These are phyloP conservation scores for Melanophora roralis DNA, from an alignment of 2,888 invertebrate genomes.

Conservation along the genomic window DNA sequence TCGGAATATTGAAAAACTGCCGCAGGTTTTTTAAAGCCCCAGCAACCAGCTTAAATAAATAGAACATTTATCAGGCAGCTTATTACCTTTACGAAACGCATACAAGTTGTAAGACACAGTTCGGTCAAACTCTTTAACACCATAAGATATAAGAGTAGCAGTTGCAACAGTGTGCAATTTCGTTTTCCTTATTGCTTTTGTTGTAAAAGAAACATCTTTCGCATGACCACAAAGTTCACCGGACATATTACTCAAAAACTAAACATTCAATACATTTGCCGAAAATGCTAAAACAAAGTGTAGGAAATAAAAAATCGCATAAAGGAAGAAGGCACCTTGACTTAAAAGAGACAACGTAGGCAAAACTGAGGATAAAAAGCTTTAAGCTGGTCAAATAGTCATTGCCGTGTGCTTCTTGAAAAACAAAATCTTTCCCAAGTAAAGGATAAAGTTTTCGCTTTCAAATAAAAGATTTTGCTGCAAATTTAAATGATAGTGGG, in stretches of 20 bases:
- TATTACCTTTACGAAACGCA: constrained; percentile 40
- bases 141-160: constrained; percentile 31
- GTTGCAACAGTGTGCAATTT: background rate
- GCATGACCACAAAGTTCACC: constrained; percentile 68
- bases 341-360: constrained; percentile 45
- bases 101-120: background rate
- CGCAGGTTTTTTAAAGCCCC: constrained; percentile 35
- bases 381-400: constrained; percentile 18
- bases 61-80: constrained; percentile 68
- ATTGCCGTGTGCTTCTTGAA: constrained; percentile 21
- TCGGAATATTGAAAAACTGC: constrained; percentile 47
- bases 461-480: constrained; percentile 27
- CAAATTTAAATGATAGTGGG: background rate
- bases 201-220: constrained; percentile 64
- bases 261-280: constrained; percentile 47
- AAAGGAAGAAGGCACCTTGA: constrained; percentile 29
- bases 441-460: constrained; percentile 38
- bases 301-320: background rate
- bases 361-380: constrained; percentile 46
- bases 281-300: constrained; percentile 20
- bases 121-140: constrained; percentile 51
- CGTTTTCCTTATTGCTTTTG: constrained; percentile 16
- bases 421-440: constrained; percentile 40
- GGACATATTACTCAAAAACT: constrained; percentile 68
- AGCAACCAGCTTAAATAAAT: constrained; percentile 64